These are phyloP conservation scores for Conops quadrifasciatus DNA, from an alignment of 2,888 invertebrate genomes.

Conservation along the genomic window DNA sequence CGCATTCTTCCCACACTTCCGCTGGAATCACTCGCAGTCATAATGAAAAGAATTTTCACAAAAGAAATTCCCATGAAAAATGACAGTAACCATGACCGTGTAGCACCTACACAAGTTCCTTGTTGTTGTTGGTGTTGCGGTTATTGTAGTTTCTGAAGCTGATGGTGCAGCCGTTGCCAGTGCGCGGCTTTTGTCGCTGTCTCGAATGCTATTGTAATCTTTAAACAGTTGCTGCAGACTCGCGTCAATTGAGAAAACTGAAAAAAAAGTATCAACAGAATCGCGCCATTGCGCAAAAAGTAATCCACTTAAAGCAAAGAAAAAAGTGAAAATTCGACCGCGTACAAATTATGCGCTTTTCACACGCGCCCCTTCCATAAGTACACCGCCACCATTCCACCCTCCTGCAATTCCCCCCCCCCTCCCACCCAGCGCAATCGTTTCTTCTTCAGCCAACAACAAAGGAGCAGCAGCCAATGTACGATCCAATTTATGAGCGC, in stretches of 20 bases:
- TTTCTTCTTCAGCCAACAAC: background rate
- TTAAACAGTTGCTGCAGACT: background rate
- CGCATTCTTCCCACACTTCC: no score
- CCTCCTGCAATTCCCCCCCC: background rate
- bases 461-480: background rate
- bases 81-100: no score
- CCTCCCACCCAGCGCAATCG: background rate
- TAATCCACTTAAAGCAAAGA: background rate
- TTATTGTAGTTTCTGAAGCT: no score
- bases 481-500: background rate
- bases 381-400: background rate
- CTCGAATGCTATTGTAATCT: no score
- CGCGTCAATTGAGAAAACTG: background rate
- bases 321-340: slow-evolving; percentile 59
- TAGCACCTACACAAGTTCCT: no score
- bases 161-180: no score
- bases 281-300: background rate
- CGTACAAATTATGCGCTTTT: slow-evolving; percentile 59
- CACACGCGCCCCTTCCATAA: slow-evolving; percentile 50
- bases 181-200: no score
- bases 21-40: no score
- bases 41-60: no score
- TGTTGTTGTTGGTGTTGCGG: no score
- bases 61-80: no score
- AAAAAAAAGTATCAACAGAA: background rate